Base-by-base conservation (phyloP, 2,113 vertebrate genomes). In the Lophochroa leadbeateri region DNA sequence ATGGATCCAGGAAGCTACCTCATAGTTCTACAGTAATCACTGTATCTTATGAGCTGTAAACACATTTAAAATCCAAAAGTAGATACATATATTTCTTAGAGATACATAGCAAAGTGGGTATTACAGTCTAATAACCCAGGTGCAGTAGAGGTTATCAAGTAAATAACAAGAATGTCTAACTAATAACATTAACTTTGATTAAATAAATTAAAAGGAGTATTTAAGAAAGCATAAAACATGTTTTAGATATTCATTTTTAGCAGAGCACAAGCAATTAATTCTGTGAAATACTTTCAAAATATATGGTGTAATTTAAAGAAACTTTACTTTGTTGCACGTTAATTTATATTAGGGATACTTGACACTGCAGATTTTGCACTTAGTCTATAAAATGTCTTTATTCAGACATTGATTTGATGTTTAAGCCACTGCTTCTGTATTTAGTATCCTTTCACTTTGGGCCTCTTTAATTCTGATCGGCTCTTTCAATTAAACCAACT, bases 401-500 rank as follows among this genome's bases (percentile, higher is more conserved):
- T 96, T 96, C 77, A 91, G 93, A 97, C 92, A 94, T 70, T 61
- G 81, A 95, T 95, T 92, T 95, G 92, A 94, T 95, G 91, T 76
- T 82, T 85, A 47, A 87, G 87, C 87, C 44, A 88, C 79, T 94
- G 53, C 52, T 94, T 75, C 90, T 96, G 72, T 96, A 97, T 97
- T 97, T 96, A 98, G 77, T 82, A 63, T 47, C 83, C 85, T 82
- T 97, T 97, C 95, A 96, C 93, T 94, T 86, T 49, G 81, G 57
- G 87, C 88, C 83, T 95, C 88, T 81, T 85, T 97, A 72, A 61
- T 95, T 97, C 86, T 96, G 96, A 95, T 97, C 91, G 90, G 95
- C 90, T 49, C 95, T 97, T 97, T 98, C 98, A 98, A 98, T 98
- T 98, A 98, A 98, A 97, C 91, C 80, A 92, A 96, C 92, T 97